Conservation (phyloP, 2,888 invertebrate genomes). For the Heliconius aoede region DNA sequence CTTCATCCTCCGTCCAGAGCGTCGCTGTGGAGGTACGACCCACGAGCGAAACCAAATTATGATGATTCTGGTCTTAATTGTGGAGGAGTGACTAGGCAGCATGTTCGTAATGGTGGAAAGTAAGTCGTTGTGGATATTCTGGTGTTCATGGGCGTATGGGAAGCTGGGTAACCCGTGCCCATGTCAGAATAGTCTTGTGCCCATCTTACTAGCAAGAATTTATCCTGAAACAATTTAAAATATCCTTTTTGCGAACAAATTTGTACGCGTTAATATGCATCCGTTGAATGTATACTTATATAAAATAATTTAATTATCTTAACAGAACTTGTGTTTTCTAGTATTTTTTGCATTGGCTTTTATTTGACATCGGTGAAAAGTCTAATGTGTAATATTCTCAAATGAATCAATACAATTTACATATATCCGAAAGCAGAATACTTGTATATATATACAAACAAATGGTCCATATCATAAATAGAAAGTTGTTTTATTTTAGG, state of each 20-base stretch:
- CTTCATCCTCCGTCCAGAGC: conserved; percentile 91
- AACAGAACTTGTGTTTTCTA: not conserved
- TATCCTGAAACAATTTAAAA: too few species aligned
- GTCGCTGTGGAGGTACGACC: conserved; percentile 92
- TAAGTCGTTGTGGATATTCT: conserved; percentile 51
- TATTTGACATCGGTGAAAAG: too few species aligned
- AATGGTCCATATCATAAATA: not conserved
- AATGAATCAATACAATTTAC: too few species aligned
- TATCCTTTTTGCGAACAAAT: too few species aligned
- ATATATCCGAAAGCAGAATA: too few species aligned
- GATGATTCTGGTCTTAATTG: conserved; percentile 93
- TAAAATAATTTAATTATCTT: not conserved
- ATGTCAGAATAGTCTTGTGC: too few species aligned
- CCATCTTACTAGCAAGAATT: not conserved
- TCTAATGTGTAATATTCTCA: too few species aligned
- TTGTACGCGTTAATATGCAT: not conserved
- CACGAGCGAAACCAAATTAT: conserved; percentile 89
- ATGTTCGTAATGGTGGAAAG: conserved; percentile 89
- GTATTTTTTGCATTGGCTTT: not conserved
- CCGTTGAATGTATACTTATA: too few species aligned
- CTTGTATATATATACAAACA: too few species aligned
- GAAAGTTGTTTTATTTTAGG: not conserved
- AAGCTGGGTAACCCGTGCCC: too few species aligned
- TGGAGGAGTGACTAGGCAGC: conserved; percentile 91
- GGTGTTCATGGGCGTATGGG: not conserved